phyloP scores from a whole-genome alignment of 2,797 vertebrate species.

The Harpagifer antarcticus region DNA sequence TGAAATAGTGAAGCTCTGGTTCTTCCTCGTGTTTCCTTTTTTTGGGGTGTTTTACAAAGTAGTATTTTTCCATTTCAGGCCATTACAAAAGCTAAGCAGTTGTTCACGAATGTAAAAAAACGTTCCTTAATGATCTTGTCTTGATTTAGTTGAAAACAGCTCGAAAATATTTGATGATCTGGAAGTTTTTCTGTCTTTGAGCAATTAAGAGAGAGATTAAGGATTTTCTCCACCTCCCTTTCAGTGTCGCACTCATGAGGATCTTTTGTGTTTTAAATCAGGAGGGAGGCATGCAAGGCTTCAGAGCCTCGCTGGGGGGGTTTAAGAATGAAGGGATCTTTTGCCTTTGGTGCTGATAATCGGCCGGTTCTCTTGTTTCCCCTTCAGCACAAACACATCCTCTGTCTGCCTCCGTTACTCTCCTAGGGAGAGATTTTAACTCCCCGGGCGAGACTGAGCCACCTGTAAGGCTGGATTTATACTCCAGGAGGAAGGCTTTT shows the following conservation, averaged over 20 bases:
- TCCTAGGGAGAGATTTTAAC: constrained; percentile 62
- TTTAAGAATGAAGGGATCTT: constrained; percentile 70
- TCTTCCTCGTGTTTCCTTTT: background rate
- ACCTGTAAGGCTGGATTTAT: constrained; percentile 60
- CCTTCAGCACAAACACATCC: constrained; percentile 74
- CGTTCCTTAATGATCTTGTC: background rate
- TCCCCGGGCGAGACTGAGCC: constrained; percentile 68
- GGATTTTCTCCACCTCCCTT: constrained; percentile 24
- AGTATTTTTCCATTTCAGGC: too few species aligned
- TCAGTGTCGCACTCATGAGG: constrained; percentile 54
- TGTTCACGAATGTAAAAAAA: background rate
- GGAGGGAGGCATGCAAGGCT: constrained; percentile 57
- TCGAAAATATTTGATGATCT: constrained; percentile 1
- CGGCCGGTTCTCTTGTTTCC: constrained; percentile 74
- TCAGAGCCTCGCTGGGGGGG: constrained; percentile 63
- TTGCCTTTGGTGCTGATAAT: constrained; percentile 78
- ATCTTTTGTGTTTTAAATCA: constrained; percentile 76
- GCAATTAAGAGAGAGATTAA: constrained; percentile 36
- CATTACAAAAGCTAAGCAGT: background rate
- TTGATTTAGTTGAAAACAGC: background rate
- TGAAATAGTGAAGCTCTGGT: background rate
- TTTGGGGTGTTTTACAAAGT: too few species aligned
- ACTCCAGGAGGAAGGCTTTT: constrained; percentile 18
- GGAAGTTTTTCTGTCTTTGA: background rate
- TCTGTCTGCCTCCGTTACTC: constrained; percentile 67